Evolutionary conservation across 2,888 invertebrate genomes (phyloP), one percentile per base, ranked within the genome.

Genomic region (Strigamia crassipes): DNA sequence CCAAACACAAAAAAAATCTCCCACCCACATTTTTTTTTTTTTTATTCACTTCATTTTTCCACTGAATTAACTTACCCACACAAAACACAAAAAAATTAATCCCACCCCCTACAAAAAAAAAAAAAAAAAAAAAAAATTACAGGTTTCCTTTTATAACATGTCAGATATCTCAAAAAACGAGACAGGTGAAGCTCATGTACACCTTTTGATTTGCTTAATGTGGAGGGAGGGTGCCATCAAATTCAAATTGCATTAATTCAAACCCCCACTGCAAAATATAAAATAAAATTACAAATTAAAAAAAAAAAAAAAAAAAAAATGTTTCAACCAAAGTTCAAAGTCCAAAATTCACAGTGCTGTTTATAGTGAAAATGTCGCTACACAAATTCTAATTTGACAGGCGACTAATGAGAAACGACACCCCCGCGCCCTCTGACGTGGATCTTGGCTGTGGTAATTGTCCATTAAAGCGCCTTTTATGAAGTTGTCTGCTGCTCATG

Each of bases 391-490:
- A 73, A 73, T 73, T 73, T 73, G 73, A 73, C 73, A 73, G 73
- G 27, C 27, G 73, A 73, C 73, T 73, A 73, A 73, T 73, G 73
- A 73, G 73, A 73, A 73, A 73, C 73, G 73, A 73, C 73, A 31
- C 73, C 73, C 66, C 73, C 73, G 73, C 73, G 31, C 27, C 73
- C 73, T 73, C 73, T 73, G 73, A 73, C 73, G 73, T 73, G 27
- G 73, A 73, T 73, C 73, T 27, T 23, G 27, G 13, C 27, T 73
- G 73, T 73, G 73, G 73, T 73, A 73, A 73, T 73, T 73, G 73
- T 73, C 73, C 73, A 73, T 73, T 73, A 73, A 73, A 73, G 73
- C 73, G 73, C n/a, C 73, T 73, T 73, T 73, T 73, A 73, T 73
- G 73, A 73, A 73, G 73, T 73, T 73, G 73, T 73, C 73, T 73